Evolutionary conservation across 64 coral and sea anemone species (phyloP).

Genomic region (Cladopsammia gracilis): DNA sequence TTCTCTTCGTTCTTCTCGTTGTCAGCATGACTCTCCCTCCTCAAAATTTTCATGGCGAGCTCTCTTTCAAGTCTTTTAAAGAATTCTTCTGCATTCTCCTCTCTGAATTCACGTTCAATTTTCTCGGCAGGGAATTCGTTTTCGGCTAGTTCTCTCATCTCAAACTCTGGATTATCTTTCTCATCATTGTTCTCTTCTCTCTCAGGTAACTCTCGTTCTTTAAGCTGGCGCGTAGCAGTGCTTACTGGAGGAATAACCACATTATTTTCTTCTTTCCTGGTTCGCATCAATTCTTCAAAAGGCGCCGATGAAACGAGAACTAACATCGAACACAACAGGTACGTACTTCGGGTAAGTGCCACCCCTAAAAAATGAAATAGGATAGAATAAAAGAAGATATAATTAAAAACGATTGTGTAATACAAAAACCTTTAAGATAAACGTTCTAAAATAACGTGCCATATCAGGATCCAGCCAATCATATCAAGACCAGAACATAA

Average conservation of each 20-base stretch:
- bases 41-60: background rate
- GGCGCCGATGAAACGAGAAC: background rate
- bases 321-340: background rate
- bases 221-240: background rate
- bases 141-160: background rate
- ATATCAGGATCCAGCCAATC: too few species aligned
- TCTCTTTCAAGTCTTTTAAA: slow-evolving; percentile 13
- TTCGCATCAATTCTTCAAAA: background rate
- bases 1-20: background rate
- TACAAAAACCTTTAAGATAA: too few species aligned
- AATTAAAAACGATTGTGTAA: background rate
- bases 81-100: background rate
- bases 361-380: background rate
- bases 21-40: background rate
- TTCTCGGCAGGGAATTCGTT: background rate
- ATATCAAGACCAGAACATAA: too few species aligned
- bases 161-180: background rate
- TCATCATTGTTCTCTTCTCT: slow-evolving; percentile 11
- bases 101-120: background rate
- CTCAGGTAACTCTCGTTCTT: background rate
- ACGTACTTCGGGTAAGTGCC: background rate
- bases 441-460: too few species aligned
- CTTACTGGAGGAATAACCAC: background rate
- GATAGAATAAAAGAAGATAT: background rate
- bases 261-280: background rate